These are phyloP conservation scores for Dicerorhinus sumatrensis DNA, from an alignment of 2,113 vertebrate species.

Conservation along the genomic window DNA sequence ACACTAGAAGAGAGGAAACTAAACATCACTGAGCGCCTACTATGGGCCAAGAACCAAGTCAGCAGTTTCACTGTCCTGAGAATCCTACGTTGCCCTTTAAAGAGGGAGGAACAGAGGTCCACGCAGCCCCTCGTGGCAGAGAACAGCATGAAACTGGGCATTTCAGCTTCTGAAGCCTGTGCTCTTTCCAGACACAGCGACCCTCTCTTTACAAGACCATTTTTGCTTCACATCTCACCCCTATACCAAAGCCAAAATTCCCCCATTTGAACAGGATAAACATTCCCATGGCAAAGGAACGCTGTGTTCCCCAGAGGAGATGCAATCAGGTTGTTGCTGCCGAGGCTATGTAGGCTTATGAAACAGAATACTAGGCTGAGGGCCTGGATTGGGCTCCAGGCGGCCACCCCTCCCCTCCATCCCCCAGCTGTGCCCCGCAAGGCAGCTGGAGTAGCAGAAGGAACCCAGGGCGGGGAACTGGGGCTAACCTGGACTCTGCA, in stretches of 20 bases:
- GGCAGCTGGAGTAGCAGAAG: background rate
- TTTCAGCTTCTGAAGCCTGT: background rate
- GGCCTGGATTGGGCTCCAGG: background rate
- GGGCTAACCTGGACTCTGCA: background rate
- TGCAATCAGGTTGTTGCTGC: background rate
- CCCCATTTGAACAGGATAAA: conserved; percentile 68
- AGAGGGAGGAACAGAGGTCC: background rate
- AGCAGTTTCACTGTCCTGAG: background rate
- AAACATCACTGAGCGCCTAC: conserved; percentile 12
- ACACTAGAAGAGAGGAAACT: conserved; percentile 27
- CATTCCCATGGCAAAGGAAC: conserved; percentile 68
- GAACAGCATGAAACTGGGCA: background rate
- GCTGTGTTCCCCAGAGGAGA: conserved; percentile 54
- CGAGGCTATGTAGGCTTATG: background rate
- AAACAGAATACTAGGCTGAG: conserved; percentile 15
- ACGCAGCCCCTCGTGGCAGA: background rate
- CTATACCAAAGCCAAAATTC: conserved; percentile 56
- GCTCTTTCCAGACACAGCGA: background rate
- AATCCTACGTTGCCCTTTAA: background rate
- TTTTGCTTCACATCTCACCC: conserved; percentile 20
- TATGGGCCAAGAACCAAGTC: conserved; percentile 52
- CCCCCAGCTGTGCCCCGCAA: background rate
- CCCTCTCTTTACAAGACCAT: conserved; percentile 49
- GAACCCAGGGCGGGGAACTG: background rate
- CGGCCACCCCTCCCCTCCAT: background rate